Percentiles rank a stretch among this genome's conserved stretches.
These are phyloP conservation scores for Brachionus sp. DNA, from an alignment of 1,140 invertebrate genomes.

Conservation along the genomic window DNA sequence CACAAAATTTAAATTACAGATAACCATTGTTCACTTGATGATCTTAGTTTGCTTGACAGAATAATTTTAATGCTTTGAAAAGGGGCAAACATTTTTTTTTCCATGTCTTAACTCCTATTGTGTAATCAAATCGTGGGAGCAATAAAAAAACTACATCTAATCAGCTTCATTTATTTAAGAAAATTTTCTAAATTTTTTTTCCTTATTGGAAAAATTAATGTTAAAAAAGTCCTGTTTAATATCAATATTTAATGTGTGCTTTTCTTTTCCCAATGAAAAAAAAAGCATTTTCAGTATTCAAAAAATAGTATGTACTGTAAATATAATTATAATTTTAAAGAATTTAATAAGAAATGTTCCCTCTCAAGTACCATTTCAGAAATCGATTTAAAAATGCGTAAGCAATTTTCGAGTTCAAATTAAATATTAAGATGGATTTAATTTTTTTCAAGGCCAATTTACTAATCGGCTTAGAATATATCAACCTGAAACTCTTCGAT, in stretches of 20 bases:
- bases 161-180: neutral
- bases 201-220: neutral
- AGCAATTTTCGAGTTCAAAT: neutral
- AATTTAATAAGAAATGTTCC: neutral
- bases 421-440: neutral
- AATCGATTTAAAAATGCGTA: neutral
- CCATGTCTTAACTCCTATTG: neutral
- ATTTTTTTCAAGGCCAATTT: neutral
- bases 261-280: neutral
- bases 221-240: neutral
- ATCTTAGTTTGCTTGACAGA: too few relatives aligned
- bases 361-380: neutral
- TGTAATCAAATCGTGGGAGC: neutral
- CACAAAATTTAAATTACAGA: neutral
- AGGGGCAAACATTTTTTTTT: too few relatives aligned
- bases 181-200: too few relatives aligned
- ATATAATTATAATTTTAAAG: conserved; percentile 2
- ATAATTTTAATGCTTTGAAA: too few relatives aligned
- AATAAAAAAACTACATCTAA: neutral
- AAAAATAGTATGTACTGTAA: neutral
- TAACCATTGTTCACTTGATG: neutral
- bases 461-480: neutral
- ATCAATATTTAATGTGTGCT: neutral
- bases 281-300: neutral
- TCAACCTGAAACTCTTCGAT: neutral